These are phyloP conservation scores for Nomada goodeniana DNA, from an alignment of 2,888 invertebrate genomes.

Conservation along the genomic window DNA sequence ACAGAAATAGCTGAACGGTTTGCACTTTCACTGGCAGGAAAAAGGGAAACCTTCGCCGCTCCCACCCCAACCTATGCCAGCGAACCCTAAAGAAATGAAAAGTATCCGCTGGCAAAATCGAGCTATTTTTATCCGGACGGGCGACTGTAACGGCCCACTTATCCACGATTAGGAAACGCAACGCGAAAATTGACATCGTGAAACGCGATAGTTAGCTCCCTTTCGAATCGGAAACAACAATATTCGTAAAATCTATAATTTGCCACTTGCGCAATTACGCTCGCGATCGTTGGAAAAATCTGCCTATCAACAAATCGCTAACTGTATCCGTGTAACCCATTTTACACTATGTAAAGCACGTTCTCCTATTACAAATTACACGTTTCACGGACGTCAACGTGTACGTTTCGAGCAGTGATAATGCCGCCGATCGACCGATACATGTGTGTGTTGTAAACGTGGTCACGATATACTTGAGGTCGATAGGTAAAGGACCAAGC, in stretches of 20 bases:
- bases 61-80: not conserved
- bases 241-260: conserved; percentile 40
- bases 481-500: not conserved
- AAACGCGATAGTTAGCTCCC: conserved; percentile 8
- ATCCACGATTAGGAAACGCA: not conserved
- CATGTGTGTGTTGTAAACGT: not conserved
- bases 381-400: conserved; percentile 30
- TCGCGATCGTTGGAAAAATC: conserved; percentile 15
- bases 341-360: conserved; percentile 29
- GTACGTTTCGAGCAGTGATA: conserved; percentile 23
- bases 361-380: conserved; percentile 44
- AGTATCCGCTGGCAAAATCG: not conserved
- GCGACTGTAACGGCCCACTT: not conserved
- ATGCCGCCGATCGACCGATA: conserved; percentile 11
- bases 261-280: conserved; percentile 41
- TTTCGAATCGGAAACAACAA: conserved; percentile 28
- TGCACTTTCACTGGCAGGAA: not conserved
- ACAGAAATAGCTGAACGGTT: not conserved
- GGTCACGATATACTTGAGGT: not conserved
- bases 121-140: not conserved
- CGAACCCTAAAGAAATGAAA: not conserved
- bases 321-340: conserved; percentile 38
- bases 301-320: conserved; percentile 39
- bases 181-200: not conserved
- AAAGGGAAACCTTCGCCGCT: not conserved